Evolutionary conservation across 2,113 vertebrate genomes (phyloP), one percentile per base, ranked within the genome.

Genomic region (Poicephalus meyeri): DNA sequence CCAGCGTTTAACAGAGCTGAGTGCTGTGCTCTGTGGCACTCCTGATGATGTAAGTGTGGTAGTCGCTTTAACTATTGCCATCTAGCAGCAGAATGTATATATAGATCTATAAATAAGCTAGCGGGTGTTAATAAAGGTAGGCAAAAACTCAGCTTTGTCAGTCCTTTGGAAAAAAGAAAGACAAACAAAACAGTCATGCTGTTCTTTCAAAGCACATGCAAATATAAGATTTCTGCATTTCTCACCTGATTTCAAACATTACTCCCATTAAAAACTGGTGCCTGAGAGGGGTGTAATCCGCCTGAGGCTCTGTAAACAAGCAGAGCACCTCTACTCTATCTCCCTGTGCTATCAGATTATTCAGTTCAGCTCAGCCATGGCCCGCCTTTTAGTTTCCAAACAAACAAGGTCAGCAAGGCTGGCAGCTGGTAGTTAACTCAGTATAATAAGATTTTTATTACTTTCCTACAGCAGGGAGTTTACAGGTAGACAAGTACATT

Each of bases 391-490:
- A 95, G 97, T 95, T 96, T 93, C 49, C 52, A 87, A 80, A 61
- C 63, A 95, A 95, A 85, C 86, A 92, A 92, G 95, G 92, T 92
- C 95, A 92, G 76, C 73, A 61, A 89, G 95, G n/a, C 87, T 94
- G 88, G 88, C 86, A 95, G 82, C 74, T 73, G 96, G 87, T 95
- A 93, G 85, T 97, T 97, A 95, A 94, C 60, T 64, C 63, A 5
- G 21, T 42, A 17, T 94, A 96, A 95, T 72, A 92, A 78, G 89
- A 79, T 95, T 95, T 88, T 96, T 92, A 96, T 97, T 95, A 68
- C 89, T 95, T 96, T 96, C 77, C 71, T 78, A 50, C 47, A 80
- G 74, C 58, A 81, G 44, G 50, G 64, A 66, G 15, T 55, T 6
- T n/a, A 31, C 16, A 50, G 66, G 42, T 44, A 91, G 77, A 68